These are phyloP conservation scores for Zapus hudsonius DNA, from an alignment of 2,113 vertebrate species.

Conservation along the genomic window DNA sequence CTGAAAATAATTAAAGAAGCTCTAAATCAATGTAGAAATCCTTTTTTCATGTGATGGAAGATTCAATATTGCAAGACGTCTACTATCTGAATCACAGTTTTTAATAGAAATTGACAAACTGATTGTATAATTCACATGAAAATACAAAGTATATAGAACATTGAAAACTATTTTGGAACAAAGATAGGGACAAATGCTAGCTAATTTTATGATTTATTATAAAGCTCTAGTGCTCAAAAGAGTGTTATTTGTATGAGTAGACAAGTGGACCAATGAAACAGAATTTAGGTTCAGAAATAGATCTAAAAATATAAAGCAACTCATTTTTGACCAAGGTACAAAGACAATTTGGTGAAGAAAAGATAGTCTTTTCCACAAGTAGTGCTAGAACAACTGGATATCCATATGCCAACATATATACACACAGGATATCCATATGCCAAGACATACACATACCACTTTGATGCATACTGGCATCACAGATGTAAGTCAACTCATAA, in stretches of 20 bases:
- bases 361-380: constrained; percentile 43
- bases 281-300: not conserved
- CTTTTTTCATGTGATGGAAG: not conserved
- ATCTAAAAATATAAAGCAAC: not conserved
- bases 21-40: constrained; percentile 31
- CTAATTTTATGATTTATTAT: constrained; percentile 47
- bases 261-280: not conserved
- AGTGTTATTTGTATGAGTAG: constrained; percentile 12
- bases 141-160: constrained; percentile 49
- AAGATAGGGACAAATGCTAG: constrained; percentile 22
- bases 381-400: not conserved
- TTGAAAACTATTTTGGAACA: constrained; percentile 6
- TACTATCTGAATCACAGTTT: constrained; percentile 19
- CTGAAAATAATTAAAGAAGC: constrained; percentile 45
- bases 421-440: not conserved
- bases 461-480: not conserved
- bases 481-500: constrained; percentile 45
- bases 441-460: not conserved
- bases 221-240: constrained; percentile 39
- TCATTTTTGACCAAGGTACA: constrained; percentile 30
- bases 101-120: constrained; percentile 34
- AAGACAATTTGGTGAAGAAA: constrained; percentile 45
- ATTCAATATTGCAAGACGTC: constrained; percentile 32
- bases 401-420: not conserved
- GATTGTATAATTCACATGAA: constrained; percentile 52